These are phyloP conservation scores for Mastomys coucha DNA, from an alignment of 2,113 vertebrate species.

Conservation along the genomic window DNA sequence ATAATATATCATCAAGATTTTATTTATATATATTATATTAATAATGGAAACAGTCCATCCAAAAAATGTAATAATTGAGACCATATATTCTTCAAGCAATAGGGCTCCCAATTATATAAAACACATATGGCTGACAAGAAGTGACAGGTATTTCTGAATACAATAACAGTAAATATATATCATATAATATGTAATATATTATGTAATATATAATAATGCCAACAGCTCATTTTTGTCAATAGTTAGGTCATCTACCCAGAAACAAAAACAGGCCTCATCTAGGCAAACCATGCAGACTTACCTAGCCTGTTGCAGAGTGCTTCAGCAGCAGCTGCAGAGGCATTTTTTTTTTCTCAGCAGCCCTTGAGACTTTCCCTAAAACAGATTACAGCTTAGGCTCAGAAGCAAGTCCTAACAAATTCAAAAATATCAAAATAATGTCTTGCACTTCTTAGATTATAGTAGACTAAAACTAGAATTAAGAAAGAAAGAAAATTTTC, in stretches of 20 bases:
- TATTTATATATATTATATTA: neutral
- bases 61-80: neutral
- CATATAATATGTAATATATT: too few species aligned
- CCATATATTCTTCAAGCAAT: neutral
- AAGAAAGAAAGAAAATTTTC: neutral
- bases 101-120: neutral
- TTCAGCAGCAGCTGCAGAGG: too few species aligned
- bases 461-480: neutral
- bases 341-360: too few species aligned
- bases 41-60: neutral
- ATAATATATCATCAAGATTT: neutral
- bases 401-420: neutral
- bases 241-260: neutral
- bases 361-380: neutral
- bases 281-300: too few species aligned
- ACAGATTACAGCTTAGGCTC: neutral
- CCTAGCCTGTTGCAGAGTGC: neutral
- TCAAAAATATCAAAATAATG: neutral
- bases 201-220: too few species aligned
- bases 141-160: neutral
- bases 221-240: neutral
- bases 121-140: neutral
- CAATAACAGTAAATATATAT: too few species aligned
- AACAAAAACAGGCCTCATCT: neutral
- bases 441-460: neutral